A percentile compares a stretch with the other conserved stretches of the same genome.
phyloP scores from a whole-genome alignment of 2,797 vertebrate genomes.

The Gorsachius magnificus region DNA sequence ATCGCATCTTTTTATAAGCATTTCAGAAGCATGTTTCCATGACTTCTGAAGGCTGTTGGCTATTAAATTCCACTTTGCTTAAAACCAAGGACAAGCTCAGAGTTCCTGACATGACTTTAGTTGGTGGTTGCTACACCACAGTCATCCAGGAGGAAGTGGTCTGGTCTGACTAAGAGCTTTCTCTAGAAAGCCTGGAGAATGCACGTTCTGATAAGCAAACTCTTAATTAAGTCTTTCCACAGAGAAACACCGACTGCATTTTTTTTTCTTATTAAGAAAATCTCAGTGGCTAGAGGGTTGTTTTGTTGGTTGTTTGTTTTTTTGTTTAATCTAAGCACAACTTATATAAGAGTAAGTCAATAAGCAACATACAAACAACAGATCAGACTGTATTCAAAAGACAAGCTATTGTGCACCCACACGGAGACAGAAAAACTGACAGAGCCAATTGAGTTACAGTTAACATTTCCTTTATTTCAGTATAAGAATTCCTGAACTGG shows the following conservation, averaged over 20 bases:
- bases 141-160: background rate
- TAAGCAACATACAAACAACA: slow-evolving; percentile 12
- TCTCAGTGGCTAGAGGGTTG: background rate
- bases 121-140: background rate
- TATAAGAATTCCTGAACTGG: slow-evolving; percentile 67
- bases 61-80: background rate
- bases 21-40: background rate
- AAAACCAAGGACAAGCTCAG: slow-evolving; percentile 4
- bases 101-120: background rate
- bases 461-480: slow-evolving; percentile 72
- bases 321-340: background rate
- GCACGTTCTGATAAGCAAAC: background rate
- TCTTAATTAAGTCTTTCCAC: background rate
- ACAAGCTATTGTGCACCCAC: slow-evolving; percentile 54
- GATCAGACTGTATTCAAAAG: slow-evolving; percentile 32
- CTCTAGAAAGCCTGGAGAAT: background rate
- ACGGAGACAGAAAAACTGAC: slow-evolving; percentile 72
- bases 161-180: background rate
- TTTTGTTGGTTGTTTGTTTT: background rate
- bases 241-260: background rate
- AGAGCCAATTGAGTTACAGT: slow-evolving; percentile 70
- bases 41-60: background rate
- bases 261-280: background rate
- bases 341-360: background rate
- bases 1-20: background rate